Conservation (phyloP, 2,113 vertebrate genomes). For the Condylura cristata region DNA sequence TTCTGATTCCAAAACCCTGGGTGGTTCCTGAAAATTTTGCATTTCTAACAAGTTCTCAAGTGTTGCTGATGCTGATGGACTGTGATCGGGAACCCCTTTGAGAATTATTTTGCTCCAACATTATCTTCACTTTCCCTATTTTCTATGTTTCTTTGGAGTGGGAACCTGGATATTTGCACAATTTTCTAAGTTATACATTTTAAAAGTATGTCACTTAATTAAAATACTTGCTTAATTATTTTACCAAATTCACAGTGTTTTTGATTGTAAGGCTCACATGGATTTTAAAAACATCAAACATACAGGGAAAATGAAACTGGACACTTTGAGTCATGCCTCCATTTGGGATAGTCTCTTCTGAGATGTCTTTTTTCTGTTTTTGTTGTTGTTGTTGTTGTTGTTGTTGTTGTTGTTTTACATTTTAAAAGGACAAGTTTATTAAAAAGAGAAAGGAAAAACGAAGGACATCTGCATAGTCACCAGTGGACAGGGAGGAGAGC, state of each 20-base stretch:
- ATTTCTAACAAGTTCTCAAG: not conserved
- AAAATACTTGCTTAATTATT: not conserved
- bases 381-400: no score
- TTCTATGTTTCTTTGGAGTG: not conserved
- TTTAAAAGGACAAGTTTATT: no score
- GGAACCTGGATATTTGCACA: not conserved
- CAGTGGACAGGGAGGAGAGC: no score
- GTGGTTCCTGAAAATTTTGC: not conserved
- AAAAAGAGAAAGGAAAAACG: no score
- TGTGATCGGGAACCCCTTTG: not conserved
- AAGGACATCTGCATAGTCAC: no score
- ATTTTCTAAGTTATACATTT: constrained; percentile 15
- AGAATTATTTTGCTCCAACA: not conserved
- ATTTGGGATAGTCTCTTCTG: not conserved
- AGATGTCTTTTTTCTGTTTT: not conserved
- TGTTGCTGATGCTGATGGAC: not conserved
- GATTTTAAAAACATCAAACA: not conserved
- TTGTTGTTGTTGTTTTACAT: no score
- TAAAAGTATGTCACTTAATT: not conserved
- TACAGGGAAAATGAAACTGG: not conserved
- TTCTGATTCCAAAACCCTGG: not conserved
- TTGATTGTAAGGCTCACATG: not conserved
- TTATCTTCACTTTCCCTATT: not conserved
- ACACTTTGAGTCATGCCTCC: not conserved
- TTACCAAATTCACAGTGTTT: not conserved